These are phyloP conservation scores for Cephus sareptanus DNA, from an alignment of 2,888 invertebrate species.

Conservation along the genomic window DNA sequence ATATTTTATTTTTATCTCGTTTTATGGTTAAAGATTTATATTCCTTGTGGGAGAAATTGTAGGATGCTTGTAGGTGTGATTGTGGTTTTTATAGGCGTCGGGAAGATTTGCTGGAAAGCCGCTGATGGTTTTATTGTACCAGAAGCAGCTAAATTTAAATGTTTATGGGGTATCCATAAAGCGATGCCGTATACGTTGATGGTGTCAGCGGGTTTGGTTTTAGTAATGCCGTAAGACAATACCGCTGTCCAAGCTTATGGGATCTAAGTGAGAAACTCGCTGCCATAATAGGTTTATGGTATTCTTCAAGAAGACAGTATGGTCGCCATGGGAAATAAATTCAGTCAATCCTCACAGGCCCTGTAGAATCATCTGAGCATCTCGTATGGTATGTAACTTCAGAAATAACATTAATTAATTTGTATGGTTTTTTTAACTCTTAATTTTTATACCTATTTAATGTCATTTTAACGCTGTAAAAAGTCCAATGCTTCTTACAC, in stretches of 20 bases:
- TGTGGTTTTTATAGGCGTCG: constrained; percentile 13
- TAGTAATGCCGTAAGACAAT: neutral
- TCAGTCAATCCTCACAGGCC: neutral
- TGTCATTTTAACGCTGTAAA: neutral
- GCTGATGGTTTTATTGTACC: constrained; percentile 25
- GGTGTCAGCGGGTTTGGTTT: neutral
- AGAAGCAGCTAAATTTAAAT: constrained; percentile 30
- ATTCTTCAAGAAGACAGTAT: neutral
- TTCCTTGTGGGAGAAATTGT: neutral
- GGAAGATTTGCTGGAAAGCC: constrained; percentile 25
- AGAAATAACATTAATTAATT: no score
- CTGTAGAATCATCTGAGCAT: neutral
- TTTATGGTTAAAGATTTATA: neutral
- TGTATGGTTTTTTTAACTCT: neutral
- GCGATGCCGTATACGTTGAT: neutral
- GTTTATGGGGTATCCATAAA: constrained; percentile 32
- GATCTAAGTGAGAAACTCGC: neutral
- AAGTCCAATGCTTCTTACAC: neutral
- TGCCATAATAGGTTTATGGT: neutral
- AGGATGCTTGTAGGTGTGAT: neutral
- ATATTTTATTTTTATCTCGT: neutral
- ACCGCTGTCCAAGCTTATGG: neutral
- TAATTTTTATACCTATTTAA: neutral
- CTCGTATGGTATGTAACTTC: neutral
- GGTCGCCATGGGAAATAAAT: neutral